A percentile compares a stretch with the other conserved stretches of the same genome.
Evolutionary conservation across 2,797 vertebrate species (phyloP).

Genomic region (Melopsittacus undulatus): DNA sequence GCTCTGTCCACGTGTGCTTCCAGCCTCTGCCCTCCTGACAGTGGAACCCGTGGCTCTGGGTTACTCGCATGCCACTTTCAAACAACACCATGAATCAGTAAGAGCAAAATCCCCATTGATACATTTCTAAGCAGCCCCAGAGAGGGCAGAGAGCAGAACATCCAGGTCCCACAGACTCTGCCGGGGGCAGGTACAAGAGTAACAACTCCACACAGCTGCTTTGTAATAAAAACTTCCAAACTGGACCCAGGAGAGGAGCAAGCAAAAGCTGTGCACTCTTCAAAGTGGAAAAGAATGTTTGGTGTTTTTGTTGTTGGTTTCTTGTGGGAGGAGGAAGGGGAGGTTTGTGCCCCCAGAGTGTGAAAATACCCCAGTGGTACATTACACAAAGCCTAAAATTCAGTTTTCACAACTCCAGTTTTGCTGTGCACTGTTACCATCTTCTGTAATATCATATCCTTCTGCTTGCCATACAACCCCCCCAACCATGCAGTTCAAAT

Average conservation of each 20-base stretch:
- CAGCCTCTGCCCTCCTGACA: not conserved
- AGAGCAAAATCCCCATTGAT: not conserved
- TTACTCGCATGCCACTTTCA: not conserved
- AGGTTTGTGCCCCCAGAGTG: not conserved
- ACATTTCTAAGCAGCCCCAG: not conserved
- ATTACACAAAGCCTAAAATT: not conserved
- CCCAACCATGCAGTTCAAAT: not conserved
- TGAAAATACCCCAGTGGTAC: not conserved
- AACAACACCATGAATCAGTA: rapidly evolving
- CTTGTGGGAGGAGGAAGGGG: not conserved
- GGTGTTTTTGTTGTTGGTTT: not conserved
- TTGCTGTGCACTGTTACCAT: not conserved
- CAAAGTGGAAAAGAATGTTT: not conserved
- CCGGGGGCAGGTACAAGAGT: not conserved
- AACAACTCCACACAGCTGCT: not conserved
- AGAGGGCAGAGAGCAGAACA: not conserved
- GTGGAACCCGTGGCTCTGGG: rapidly evolving
- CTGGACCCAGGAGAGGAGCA: not conserved
- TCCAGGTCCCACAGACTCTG: not conserved
- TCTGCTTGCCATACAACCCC: not conserved
- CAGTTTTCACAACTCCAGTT: not conserved
- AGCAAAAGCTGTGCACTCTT: not conserved
- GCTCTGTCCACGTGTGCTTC: rapidly evolving
- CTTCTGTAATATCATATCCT: not conserved
- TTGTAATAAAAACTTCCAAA: not conserved